Evolutionary conservation across 1,140 invertebrate species (phyloP), one percentile per base, ranked within the genome.

Genomic region (Doryteuthis pealeii): DNA sequence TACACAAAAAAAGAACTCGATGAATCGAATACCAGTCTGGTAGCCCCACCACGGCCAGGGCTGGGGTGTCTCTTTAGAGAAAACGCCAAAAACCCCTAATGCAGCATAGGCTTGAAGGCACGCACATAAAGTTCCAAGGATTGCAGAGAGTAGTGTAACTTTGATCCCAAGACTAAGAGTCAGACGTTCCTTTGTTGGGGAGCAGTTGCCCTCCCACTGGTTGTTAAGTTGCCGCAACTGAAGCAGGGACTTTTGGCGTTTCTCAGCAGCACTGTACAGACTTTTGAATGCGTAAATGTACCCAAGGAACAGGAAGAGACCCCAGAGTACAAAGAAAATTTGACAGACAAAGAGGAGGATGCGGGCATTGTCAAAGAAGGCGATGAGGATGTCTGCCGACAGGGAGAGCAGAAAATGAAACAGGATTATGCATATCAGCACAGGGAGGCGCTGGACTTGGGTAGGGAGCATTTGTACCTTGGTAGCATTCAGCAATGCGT

Each of bases 31-130:
- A 2, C 92, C 93, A 78, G 95, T 93, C 80, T 96, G 93, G 88
- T 94, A 96, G 15, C 93, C 92, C 94, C 94, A 96, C 90, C 95
- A 94, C 8, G 95, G 89, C 95, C 95, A 97, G 1, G 91, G 90
- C 43, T 85, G 75, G n/a, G 82, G 82, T 62, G 73, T 72, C 15
- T 71, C 74, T 5, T 72, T n/a, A 6, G 68, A 78, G 26, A 91
- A 90, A 65, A 90, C 80, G 80, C 91, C 87, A 85, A 90, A 85
- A 10, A 94, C 91, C 14, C 92, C 92, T 81, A 94, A 92, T 75
- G 95, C 92, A 0, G 93, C 94, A 82, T 94, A 96, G 15, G 96
- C 90, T 80, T 95, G 94, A 10, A 96, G 89, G 0, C 91, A 91
- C 8, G 93, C 94, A 88, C 94, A 91, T 5, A 95, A 82, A 28